Conservation (phyloP, 2,797 vertebrate genomes). For the Meda fulgida region DNA sequence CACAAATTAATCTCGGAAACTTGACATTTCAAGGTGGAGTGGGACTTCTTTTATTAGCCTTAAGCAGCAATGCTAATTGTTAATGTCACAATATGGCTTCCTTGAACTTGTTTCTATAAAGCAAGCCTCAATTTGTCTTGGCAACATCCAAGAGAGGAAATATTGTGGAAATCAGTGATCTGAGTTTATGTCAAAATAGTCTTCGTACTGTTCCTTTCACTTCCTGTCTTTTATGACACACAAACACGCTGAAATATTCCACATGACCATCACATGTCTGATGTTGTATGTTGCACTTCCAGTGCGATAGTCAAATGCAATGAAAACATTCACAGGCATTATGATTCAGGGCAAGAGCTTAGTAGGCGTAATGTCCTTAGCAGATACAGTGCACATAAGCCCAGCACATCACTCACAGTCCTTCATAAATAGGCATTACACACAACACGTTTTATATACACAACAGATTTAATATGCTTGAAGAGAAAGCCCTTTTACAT, state of each 20-base stretch:
- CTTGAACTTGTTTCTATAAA: conserved; percentile 29
- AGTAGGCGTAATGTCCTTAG: conserved; percentile 24
- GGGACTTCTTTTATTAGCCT: conserved; percentile 56
- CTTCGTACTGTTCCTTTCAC: conserved; percentile 12
- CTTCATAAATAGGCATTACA: conserved; percentile 27
- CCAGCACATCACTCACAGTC: conserved; percentile 22
- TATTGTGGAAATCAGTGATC: conserved; percentile 26
- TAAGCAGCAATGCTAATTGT: conserved; percentile 48
- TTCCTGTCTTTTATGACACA: conserved; percentile 32
- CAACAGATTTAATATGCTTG: conserved; percentile 33
- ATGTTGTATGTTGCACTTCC: conserved; percentile 71
- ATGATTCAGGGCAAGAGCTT: conserved; percentile 30
- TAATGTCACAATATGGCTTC: conserved; percentile 58
- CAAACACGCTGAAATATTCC: conserved; percentile 72
- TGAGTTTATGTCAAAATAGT: conserved; percentile 36
- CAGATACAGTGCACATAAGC: conserved; percentile 16
- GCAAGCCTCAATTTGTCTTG: background rate
- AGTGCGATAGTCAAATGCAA: conserved; percentile 52
- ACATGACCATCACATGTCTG: conserved; percentile 76
- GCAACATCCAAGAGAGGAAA: conserved; percentile 53
- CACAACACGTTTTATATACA: conserved; percentile 39
- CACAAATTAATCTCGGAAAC: conserved; percentile 65
- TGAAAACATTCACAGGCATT: conserved; percentile 47
- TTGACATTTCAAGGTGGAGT: conserved; percentile 74
- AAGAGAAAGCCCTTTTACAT: conserved; percentile 33